Base-by-base conservation (phyloP, 2,888 invertebrate species). In the Proisotoma minuta region DNA sequence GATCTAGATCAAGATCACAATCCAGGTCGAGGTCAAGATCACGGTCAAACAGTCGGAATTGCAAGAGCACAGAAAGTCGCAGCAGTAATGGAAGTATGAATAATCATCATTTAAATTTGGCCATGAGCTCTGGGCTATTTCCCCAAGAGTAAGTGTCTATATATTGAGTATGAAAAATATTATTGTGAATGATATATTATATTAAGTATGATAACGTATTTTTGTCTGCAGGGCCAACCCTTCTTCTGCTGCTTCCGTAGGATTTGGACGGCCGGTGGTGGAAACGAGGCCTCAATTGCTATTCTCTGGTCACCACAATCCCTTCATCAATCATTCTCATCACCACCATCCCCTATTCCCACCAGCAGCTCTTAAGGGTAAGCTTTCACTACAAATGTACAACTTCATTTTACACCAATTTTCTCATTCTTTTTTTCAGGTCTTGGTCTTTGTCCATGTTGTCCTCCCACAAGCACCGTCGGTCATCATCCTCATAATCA, bases 301-400 rank as follows among this genome's bases (percentile, higher is more conserved):
- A 26, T 59, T 59, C 12, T 59, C 63, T 27, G 27, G 28, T 26
- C 60, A 62, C 24, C 34, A 18, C 78, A 20, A 68, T 73, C 66
- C 63, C 64, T 52, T 53, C 62, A 52, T 60, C 50, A 39, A 48
- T 47, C 48, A 58, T 49, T 26, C 56, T 61, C 24, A 52, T 52
- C 53, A 27, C 40, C 40, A 60, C 57, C 60, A 52, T 27, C 43
- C 43, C 43, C 18, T 43, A 43, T 43, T 43, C 43, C 43, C 43
- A 43, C 43, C 43, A 20, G 43, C 43, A n/a, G 43, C 43, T 43
- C 20, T 43, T 15, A 43, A 43, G 18, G 43, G 43, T 43, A 43
- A 5, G 43, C n/a, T n/a, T n/a, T 43, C 43, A 43, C 20, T 15
- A 51, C 50, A 51, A 43, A 43, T n/a, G 5, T 43, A 43, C 20